Percentiles rank a stretch among this genome's conserved stretches.
phyloP scores from a whole-genome alignment of 2,113 vertebrate genomes.

The Leptocoma aspasia region DNA sequence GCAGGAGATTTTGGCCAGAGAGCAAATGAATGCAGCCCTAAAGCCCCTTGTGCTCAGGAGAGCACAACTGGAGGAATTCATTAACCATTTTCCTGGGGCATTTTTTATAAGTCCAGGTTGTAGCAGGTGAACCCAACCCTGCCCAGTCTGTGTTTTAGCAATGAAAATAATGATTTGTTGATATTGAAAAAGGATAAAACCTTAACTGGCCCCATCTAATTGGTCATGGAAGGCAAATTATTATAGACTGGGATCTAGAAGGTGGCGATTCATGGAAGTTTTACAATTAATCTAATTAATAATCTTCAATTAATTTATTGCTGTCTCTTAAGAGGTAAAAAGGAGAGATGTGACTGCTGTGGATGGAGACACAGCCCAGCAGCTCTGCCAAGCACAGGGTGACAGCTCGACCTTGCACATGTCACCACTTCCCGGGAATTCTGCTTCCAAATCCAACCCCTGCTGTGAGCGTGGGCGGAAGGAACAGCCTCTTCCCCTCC shows the following conservation, averaged over 20 bases:
- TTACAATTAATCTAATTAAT: slow-evolving; percentile 18
- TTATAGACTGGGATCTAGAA: neutral
- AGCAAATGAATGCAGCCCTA: neutral
- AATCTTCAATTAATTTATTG: neutral
- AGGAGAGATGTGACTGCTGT: neutral
- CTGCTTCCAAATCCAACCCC: neutral
- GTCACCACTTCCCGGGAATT: neutral
- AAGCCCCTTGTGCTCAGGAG: neutral
- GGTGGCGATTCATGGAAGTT: neutral
- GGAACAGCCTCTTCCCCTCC: neutral
- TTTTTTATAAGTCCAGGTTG: neutral
- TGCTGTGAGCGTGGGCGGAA: rapidly evolving
- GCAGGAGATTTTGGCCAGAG: neutral
- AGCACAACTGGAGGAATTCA: neutral
- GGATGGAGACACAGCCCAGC: neutral
- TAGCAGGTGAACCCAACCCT: neutral
- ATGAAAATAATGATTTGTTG: neutral
- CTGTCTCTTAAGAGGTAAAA: neutral
- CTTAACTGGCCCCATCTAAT: neutral
- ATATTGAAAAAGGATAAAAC: slow-evolving; percentile 1
- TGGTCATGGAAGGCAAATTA: neutral
- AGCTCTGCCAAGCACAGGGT: neutral
- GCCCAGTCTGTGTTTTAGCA: neutral
- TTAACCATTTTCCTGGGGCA: neutral
- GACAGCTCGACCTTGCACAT: rapidly evolving